Conservation (phyloP, 64 coral and sea anemone genomes). For the Trachythela sp. region DNA sequence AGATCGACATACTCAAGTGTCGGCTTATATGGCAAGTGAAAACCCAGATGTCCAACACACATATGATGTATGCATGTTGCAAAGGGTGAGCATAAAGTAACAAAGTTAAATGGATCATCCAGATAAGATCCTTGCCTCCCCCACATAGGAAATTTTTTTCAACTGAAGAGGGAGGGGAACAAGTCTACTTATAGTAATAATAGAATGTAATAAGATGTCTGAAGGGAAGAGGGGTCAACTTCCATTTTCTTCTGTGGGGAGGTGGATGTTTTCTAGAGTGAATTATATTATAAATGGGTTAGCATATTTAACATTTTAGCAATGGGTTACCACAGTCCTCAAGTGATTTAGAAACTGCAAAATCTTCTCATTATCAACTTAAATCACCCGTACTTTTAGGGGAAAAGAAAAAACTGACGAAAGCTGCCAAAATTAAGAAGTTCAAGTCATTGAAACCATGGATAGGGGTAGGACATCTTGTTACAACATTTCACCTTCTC, state of each 20-base stretch:
- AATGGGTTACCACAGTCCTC: too few relatives aligned
- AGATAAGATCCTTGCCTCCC: not conserved
- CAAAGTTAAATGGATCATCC: not conserved
- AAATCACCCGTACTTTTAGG: slow-evolving; percentile 2
- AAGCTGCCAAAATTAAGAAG: not conserved
- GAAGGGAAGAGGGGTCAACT: too few relatives aligned
- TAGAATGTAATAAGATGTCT: not conserved
- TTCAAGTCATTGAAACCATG: slow-evolving; percentile 22
- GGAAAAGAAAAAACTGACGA: slow-evolving; percentile 20
- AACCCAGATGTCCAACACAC: slow-evolving; percentile 9
- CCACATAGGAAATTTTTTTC: not conserved
- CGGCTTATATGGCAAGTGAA: slow-evolving; percentile 19
- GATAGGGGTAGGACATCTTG: not conserved
- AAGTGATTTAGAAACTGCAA: too few relatives aligned
- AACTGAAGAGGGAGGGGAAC: not conserved
- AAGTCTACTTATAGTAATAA: too few relatives aligned
- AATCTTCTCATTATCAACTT: too few relatives aligned
- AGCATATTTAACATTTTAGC: not conserved
- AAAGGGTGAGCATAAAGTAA: not conserved
- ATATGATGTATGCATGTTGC: slow-evolving; percentile 30
- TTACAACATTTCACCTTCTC: not conserved
- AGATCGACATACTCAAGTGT: slow-evolving; percentile 17
- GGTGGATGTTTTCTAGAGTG: too few relatives aligned
- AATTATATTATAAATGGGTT: too few relatives aligned
- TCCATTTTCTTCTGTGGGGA: too few relatives aligned